Evolutionary conservation across 2,113 vertebrate species (phyloP), one percentile per base, ranked within the genome.

Genomic region (Xiphias gladius): DNA sequence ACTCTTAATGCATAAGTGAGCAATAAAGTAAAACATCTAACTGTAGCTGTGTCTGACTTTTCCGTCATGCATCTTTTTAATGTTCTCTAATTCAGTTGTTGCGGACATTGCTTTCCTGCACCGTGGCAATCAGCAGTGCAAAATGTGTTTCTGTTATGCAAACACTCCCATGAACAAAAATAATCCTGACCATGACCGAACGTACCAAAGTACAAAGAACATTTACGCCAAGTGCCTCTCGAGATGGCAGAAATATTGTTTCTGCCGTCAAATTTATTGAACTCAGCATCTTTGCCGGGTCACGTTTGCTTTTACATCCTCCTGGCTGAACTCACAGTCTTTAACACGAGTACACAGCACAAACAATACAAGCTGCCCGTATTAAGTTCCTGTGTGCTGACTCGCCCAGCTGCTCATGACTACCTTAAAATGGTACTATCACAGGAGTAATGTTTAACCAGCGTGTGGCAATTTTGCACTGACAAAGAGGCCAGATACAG

Each of bases 391-490:
- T 86, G 76, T 79, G 84, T 82, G 91, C 87, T 48, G 81, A 87
- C 80, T 80, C 69, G 84, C 82, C n/a, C 43, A 30, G 85, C 85
- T 88, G 71, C 86, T 86, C 86, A 58, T 28, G 82, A 82, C 89
- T 41, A 79, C 86, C 89, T 90, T 76, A 77, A 75, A 85, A 86
- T 73, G 72, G 79, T 39, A 63, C 82, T 78, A 85, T 86, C 83
- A 54, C 74, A 24, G 54, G 65, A 70, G 88, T 95, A 97, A 97
- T 96, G 96, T 96, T 96, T 96, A 97, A 96, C 96, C 93, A 94
- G 89, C 80, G 82, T 96, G 95, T 95, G 94, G 96, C 95, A 95
- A 96, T 95, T 95, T 88, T 84, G 94, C 95, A 76, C 89, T 90
- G 94, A 95, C 96, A 96, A 93, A 94, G 93, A 92, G 91, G 84